These are phyloP conservation scores for Caloenas nicobarica DNA, from an alignment of 2,113 vertebrate species.

Conservation along the genomic window DNA sequence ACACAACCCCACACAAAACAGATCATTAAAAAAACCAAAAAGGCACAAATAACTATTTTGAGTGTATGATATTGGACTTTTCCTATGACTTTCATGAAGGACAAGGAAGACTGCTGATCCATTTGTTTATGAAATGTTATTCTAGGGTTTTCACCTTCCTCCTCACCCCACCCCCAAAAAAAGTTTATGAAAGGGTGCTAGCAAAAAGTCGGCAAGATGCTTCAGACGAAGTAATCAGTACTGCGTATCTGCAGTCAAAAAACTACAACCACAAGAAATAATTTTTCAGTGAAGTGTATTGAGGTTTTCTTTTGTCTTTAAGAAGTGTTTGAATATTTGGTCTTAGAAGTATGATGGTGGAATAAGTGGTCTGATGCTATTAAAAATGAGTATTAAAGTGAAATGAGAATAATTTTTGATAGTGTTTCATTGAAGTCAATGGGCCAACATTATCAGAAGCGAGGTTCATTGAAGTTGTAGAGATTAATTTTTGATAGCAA, in stretches of 20 bases:
- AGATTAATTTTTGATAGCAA: slow-evolving; percentile 26
- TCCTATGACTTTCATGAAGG: background rate
- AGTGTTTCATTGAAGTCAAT: slow-evolving; percentile 33
- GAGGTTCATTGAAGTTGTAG: background rate
- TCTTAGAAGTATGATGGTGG: background rate
- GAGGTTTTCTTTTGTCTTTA: background rate
- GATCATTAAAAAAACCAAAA: background rate
- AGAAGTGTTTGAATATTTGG: background rate
- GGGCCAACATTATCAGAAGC: background rate
- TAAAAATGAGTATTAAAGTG: background rate
- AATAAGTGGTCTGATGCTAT: background rate
- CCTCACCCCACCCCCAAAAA: accelerated
- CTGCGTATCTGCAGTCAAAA: background rate
- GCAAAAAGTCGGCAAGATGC: background rate
- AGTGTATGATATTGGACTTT: background rate
- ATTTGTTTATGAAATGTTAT: background rate
- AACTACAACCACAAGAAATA: background rate
- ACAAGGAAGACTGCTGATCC: background rate
- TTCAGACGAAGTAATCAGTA: background rate
- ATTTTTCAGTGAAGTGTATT: background rate
- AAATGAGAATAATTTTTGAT: slow-evolving; percentile 7
- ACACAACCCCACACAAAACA: background rate
- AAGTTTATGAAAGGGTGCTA: background rate
- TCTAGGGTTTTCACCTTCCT: background rate
- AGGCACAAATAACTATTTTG: background rate